A percentile compares a stretch with the other conserved stretches of the same genome.
phyloP scores from a whole-genome alignment of 2,797 vertebrate species.

The Buphagus erythrorhynchus region DNA sequence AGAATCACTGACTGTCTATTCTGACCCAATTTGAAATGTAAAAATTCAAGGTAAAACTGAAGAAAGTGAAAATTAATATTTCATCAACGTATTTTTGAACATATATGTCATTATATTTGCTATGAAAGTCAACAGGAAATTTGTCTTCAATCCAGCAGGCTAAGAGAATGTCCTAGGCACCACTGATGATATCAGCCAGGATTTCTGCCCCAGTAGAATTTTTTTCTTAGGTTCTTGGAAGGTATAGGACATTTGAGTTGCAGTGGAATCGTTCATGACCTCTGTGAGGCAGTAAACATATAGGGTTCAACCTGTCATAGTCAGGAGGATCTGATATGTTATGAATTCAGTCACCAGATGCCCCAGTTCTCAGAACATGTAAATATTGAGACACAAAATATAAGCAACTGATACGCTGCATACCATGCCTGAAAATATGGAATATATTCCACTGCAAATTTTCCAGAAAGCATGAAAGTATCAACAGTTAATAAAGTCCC shows the following conservation, averaged over 20 bases:
- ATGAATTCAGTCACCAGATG: background rate
- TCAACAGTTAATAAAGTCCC: background rate
- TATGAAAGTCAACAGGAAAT: background rate
- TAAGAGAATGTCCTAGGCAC: background rate
- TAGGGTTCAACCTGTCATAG: background rate
- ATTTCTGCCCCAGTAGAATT: background rate
- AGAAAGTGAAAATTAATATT: background rate
- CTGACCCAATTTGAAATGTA: background rate
- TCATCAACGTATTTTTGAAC: background rate
- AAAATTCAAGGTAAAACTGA: background rate
- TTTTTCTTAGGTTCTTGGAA: background rate
- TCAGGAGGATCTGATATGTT: background rate
- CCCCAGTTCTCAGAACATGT: background rate
- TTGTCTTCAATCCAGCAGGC: background rate
- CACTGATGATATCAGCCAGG: background rate
- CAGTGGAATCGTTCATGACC: background rate
- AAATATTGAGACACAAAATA: background rate
- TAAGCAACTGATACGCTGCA: background rate
- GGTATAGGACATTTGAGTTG: background rate
- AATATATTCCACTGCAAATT: background rate
- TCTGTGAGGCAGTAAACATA: fast-evolving
- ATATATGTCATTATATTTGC: background rate
- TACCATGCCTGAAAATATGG: background rate
- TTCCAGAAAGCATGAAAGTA: background rate
- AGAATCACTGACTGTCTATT: background rate